phyloP scores from a whole-genome alignment of 2,113 vertebrate genomes.

The Excalfactoria chinensis region DNA sequence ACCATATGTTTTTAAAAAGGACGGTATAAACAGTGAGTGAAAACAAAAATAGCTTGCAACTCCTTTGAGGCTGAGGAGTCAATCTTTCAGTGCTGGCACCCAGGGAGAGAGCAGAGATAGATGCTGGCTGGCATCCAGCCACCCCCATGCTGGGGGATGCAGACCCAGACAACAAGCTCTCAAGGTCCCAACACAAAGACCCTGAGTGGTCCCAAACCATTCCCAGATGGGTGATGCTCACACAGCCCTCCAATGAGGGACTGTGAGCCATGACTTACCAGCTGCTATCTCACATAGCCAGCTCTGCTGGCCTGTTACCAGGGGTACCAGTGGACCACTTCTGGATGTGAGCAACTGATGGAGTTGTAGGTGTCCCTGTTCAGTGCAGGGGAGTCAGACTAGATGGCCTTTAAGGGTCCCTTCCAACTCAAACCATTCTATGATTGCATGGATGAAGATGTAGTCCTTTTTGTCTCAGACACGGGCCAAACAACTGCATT shows the following conservation, averaged over 20 bases:
- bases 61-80: neutral
- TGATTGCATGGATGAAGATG: too few relatives aligned
- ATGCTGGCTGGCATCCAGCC: neutral
- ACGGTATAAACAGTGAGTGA: neutral
- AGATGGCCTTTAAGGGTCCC: too few relatives aligned
- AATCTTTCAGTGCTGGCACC: neutral
- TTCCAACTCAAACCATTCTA: too few relatives aligned
- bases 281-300: neutral
- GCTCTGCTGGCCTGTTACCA: neutral
- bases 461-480: neutral
- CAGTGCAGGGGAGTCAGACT: too few relatives aligned
- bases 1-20: neutral
- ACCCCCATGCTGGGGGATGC: neutral
- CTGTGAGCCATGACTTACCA: accelerated
- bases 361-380: too few relatives aligned
- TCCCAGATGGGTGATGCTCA: neutral
- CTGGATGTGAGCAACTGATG: neutral
- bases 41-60: conserved; percentile 4
- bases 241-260: neutral
- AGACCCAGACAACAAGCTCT: neutral
- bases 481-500: neutral
- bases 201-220: neutral
- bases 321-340: neutral
- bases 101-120: neutral
- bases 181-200: neutral